Conservation (phyloP, 2,113 vertebrate genomes). For the Pongo pygmaeus region DNA sequence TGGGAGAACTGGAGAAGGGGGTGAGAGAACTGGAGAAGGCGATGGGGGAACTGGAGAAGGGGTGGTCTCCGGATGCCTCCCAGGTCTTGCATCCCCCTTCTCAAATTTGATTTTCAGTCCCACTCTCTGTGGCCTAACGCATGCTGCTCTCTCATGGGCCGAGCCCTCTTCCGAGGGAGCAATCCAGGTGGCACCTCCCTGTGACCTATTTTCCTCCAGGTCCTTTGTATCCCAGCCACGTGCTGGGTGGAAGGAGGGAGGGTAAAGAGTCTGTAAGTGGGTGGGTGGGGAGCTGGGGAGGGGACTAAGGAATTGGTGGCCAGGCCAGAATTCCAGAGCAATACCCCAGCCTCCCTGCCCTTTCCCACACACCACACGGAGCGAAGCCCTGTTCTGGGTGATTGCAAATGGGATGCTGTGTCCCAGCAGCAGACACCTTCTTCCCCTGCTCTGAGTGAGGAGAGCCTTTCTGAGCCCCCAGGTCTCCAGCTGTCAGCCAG, state of each 20-base stretch:
- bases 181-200: conserved; percentile 1
- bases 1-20: not conserved
- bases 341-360: not conserved
- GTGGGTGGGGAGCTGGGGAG: not conserved
- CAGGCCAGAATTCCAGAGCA: not conserved
- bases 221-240: not conserved
- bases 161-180: not conserved
- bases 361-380: not conserved
- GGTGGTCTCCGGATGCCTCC: not conserved
- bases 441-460: not conserved
- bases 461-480: not conserved
- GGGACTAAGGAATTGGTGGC: not conserved
- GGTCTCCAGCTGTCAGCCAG: not conserved
- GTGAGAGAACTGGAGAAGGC: not conserved
- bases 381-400: not conserved
- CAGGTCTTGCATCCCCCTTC: fast-evolving
- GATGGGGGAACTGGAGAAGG: not conserved
- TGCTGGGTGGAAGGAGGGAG: not conserved
- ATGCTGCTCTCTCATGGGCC: not conserved
- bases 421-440: not conserved
- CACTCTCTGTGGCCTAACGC: not conserved
- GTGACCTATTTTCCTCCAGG: conserved; percentile 52
- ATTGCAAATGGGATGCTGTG: too few relatives aligned
- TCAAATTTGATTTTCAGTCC: not conserved
- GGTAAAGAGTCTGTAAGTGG: not conserved